Evolutionary conservation across 2,797 vertebrate species (phyloP), one percentile per base, ranked within the genome.

Genomic region (Acanthurus leucopareius): DNA sequence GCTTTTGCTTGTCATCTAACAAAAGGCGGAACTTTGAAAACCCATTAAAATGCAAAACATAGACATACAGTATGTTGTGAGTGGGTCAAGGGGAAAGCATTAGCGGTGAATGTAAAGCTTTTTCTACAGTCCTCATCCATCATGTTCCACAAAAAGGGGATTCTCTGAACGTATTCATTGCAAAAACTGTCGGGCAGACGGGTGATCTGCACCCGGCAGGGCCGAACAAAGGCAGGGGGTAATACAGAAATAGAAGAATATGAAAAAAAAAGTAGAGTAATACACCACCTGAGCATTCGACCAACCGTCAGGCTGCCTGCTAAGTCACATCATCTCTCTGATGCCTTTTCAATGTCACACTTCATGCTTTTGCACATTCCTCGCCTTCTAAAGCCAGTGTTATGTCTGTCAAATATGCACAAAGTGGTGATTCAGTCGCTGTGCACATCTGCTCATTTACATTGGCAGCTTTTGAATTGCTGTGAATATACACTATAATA

Each of bases 301-400:
- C 35, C 42, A 22, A 66, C 62, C 77, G 42, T 35, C 56, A 47
- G 82, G 59, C 82, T 69, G 73, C 83, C 77, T 76, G 66, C 81
- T 72, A 75, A 79, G 81, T 84, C 88, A 53, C 66, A 84, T 90
- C 83, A 84, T 84, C 75, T 84, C 80, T 68, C 56, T 70, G 82
- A 91, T 78, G 82, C 82, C 77, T 84, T 84, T 88, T 89, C 83
- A 85, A 84, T 91, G 84, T 91, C 88, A 91, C 91, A 88, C 82
- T 84, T 90, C 84, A 88, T 74, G 88, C 85, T 83, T 69, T 80
- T 16, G 45, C 80, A 77, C 82, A 48, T 72, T 79, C 16, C 69
- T 77, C 32, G 19, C 77, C 32, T 40, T 58, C 51, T 61, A 66
- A 69, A 80, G 63, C 63, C 75, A 9, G n/a, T 10, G 13, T 49